Conservation (phyloP, 2,113 vertebrate species). For the Pseudonaja textilis region DNA sequence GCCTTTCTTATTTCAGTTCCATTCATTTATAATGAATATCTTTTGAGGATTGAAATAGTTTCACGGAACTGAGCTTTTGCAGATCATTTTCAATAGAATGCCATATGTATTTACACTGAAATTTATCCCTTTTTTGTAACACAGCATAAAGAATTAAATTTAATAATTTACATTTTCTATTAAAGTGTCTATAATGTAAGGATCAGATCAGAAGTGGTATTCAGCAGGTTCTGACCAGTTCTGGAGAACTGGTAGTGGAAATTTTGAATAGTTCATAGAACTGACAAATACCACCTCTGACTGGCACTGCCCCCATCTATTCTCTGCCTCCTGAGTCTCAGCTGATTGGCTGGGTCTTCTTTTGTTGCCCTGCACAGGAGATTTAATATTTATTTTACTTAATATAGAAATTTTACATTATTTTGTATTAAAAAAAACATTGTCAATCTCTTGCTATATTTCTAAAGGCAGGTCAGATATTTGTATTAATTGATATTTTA, state of each 20-base stretch:
- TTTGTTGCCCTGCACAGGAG: not conserved
- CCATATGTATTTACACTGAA: conserved; percentile 42
- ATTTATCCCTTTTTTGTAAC: conserved; percentile 38
- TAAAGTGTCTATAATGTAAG: conserved; percentile 24
- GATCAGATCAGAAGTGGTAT: conserved; percentile 5
- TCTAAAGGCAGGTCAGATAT: not conserved
- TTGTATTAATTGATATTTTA: not conserved
- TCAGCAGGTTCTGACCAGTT: no score
- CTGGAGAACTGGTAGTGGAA: no score
- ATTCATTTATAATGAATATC: conserved; percentile 30
- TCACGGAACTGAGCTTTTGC: conserved; percentile 38
- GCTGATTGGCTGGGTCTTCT: no score
- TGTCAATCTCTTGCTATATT: not conserved
- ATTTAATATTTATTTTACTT: not conserved
- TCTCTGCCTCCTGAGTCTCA: no score
- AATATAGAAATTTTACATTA: not conserved
- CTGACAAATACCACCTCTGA: no score
- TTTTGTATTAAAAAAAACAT: not conserved
- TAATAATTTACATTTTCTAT: conserved; percentile 50
- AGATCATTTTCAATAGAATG: conserved; percentile 42
- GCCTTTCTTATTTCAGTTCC: conserved; percentile 31
- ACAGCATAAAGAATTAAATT: conserved; percentile 51
- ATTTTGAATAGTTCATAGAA: no score
- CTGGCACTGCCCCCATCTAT: no score
- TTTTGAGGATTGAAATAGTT: conserved; percentile 44